Base-by-base conservation (phyloP, 1,140 invertebrate species). In the Tetramorium parvispinum region DNA sequence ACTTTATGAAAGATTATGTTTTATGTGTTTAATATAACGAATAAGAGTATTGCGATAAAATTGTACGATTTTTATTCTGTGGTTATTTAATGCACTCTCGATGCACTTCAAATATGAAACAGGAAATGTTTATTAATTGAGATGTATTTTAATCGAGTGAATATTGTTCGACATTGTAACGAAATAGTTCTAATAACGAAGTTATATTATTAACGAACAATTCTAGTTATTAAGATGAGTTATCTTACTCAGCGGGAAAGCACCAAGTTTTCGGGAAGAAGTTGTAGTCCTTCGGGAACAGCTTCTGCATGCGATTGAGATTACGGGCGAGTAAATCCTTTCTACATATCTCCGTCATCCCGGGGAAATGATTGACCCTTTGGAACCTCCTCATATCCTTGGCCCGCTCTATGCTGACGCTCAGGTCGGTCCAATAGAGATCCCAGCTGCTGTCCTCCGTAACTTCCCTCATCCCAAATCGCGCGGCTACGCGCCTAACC, bases 201-300 rank as follows among this genome's bases (percentile, higher is more conserved):
- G 24, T 53, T 18, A 18, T n/a, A 70, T 53, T 73, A 37, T 40
- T 40, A 27, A 70, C 1, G 1, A 59, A 5, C 5, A 16, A 51
- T 51, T 51, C 13, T 7, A 37, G 37, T 65, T 3, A 40, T n/a
- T 16, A 24, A 40, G 4, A 51, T 27, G 3, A 8, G 27, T 59
- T 18, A 11, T 94, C 96, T 96, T 96, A 98, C 97, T 98, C 98
- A n/a, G 97, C 97, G 55, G 98, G 98, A 81, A 99, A 96, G 94
- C 97, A 98, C 98, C 98, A 99, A n/a, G 98, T 98, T 95, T 97
- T 98, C 4, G 98, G 98, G 94, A 98, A 99, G 94, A 99, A 98
- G 91, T 97, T 98, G 93, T 98, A 99, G 81, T 98, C 98, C 90
- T 97, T 97, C 0, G 98, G 98, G 94, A 98, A 98, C 40, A 97